Evolutionary conservation across 2,888 invertebrate genomes (phyloP).

Genomic region (Calameuta pallipes): DNA sequence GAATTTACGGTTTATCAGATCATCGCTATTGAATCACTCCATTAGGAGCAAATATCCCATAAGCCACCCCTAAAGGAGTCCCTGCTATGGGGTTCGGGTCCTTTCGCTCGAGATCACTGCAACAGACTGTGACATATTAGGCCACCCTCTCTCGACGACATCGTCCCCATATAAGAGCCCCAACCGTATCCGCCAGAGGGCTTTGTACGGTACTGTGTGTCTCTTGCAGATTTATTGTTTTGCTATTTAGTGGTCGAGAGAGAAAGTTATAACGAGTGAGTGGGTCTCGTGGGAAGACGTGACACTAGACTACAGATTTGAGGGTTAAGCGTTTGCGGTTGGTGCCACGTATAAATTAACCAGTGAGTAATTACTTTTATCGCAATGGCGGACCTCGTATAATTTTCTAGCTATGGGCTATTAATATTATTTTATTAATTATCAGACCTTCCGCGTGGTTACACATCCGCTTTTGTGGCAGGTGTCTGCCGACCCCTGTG

Average conservation of each 20-base stretch:
- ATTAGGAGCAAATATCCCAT: slow-evolving; percentile 55
- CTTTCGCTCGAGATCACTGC: slow-evolving; percentile 54
- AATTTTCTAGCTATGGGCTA: neutral
- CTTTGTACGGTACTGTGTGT: slow-evolving; percentile 29
- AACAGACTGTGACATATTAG: slow-evolving; percentile 67
- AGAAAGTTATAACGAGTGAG: neutral
- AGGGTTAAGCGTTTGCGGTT: neutral
- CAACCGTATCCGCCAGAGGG: slow-evolving; percentile 36
- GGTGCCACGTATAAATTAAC: neutral
- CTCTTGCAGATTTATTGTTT: slow-evolving; percentile 61
- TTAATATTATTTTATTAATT: neutral
- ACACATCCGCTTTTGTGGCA: neutral
- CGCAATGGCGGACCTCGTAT: neutral
- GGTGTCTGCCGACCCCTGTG: neutral
- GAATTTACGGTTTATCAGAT: slow-evolving; percentile 52
- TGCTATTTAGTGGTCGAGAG: slow-evolving; percentile 55
- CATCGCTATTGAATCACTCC: slow-evolving; percentile 62
- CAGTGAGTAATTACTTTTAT: neutral
- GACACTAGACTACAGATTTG: neutral
- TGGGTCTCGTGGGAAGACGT: neutral
- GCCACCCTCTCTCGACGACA: slow-evolving; percentile 59
- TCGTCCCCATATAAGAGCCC: slow-evolving; percentile 51
- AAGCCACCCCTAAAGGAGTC: slow-evolving; percentile 32
- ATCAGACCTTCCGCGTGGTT: neutral
- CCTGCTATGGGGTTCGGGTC: slow-evolving; percentile 24